Evolutionary conservation across 2,797 vertebrate species (phyloP).

Genomic region (Siniperca scherzeri): DNA sequence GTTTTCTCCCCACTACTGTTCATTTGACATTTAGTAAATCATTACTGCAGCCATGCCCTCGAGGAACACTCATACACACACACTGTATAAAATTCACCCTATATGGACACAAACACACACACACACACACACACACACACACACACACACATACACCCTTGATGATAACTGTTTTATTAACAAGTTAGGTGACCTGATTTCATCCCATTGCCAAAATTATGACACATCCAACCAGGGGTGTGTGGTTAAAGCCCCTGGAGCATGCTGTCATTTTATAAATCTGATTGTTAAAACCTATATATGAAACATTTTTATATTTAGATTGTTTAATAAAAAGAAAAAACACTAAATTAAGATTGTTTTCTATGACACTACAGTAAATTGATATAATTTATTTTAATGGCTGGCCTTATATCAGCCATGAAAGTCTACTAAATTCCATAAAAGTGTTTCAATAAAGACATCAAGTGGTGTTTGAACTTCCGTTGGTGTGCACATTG

Average conservation of each 20-base stretch:
- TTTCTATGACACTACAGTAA: not conserved
- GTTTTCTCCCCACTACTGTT: constrained; percentile 83
- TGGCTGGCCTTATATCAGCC: not conserved
- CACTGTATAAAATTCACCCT: constrained; percentile 25
- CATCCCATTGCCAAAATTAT: constrained; percentile 69
- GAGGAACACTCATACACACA: constrained; percentile 51
- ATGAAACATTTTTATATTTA: not conserved
- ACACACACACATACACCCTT: constrained; percentile 39
- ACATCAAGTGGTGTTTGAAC: constrained; percentile 28
- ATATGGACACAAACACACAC: constrained; percentile 18
- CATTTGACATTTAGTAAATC: constrained; percentile 88
- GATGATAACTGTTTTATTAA: constrained; percentile 73
- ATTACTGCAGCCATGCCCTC: constrained; percentile 77
- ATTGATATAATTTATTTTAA: not conserved
- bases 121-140: constrained; percentile 19
- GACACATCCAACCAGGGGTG: constrained; percentile 71
- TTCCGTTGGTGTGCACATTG: constrained; percentile 9
- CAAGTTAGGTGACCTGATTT: constrained; percentile 81
- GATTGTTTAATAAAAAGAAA: not conserved
- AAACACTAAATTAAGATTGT: not conserved
- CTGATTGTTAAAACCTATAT: constrained; percentile 13
- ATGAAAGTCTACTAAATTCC: constrained; percentile 11
- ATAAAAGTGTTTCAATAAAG: constrained; percentile 30
- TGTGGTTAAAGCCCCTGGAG: constrained; percentile 51
- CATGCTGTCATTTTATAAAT: constrained; percentile 45